Evolutionary conservation across 1,140 invertebrate genomes (phyloP).

Genomic region (Anoplolepis gracilipes): DNA sequence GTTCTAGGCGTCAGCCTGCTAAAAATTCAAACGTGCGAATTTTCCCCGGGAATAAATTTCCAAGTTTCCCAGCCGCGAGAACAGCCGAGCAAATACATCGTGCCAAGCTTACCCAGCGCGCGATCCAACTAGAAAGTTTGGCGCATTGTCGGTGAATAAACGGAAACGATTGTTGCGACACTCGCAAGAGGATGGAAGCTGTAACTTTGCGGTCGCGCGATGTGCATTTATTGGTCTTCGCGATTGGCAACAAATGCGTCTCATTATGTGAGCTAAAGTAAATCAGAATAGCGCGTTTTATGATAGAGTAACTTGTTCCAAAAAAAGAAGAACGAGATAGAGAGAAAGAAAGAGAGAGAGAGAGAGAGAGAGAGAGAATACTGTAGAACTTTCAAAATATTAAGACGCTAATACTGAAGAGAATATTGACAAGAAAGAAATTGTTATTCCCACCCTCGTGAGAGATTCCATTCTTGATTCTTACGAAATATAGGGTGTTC

Average conservation of each 20-base stretch:
- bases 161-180: constrained; percentile 82
- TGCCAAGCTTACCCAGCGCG: constrained; percentile 68
- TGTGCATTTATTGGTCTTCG: constrained; percentile 40
- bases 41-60: constrained; percentile 80
- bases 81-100: constrained; percentile 80
- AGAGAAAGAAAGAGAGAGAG: too few species aligned
- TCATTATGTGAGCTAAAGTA: constrained; percentile 31
- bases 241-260: constrained; percentile 53
- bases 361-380: not conserved
- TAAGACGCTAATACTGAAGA: constrained; percentile 39
- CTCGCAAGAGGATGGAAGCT: constrained; percentile 46
- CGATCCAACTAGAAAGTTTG: constrained; percentile 81
- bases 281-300: constrained; percentile 35
- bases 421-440: constrained; percentile 54
- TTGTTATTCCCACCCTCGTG: constrained; percentile 63
- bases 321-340: too few species aligned
- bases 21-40: constrained; percentile 82
- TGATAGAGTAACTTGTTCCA: not conserved
- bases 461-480: constrained; percentile 73
- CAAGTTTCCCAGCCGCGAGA: constrained; percentile 77
- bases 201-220: constrained; percentile 71
- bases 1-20: constrained; percentile 71
- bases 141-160: constrained; percentile 83
- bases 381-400: not conserved
- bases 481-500: constrained; percentile 79